phyloP scores from a whole-genome alignment of 2,888 invertebrate species.

The Caenorhabditis sp. region DNA sequence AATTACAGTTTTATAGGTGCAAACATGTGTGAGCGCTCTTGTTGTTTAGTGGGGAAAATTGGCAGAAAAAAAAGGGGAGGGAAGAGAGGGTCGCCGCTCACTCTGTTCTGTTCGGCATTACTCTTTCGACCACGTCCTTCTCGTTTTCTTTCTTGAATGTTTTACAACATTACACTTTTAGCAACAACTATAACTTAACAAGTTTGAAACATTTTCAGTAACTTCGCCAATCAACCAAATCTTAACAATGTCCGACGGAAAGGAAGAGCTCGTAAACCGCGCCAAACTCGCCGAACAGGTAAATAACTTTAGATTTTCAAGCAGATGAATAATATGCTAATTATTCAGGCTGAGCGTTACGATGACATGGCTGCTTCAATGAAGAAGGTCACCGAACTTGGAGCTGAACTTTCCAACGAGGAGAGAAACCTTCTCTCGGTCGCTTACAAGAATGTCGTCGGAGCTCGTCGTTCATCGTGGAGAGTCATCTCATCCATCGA shows the following conservation, averaged over 20 bases:
- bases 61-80: slow-evolving; percentile 28
- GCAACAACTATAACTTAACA: slow-evolving; percentile 1
- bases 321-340: background rate
- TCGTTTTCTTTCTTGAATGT: slow-evolving; percentile 42
- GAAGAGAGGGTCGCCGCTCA: slow-evolving; percentile 43
- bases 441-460: slow-evolving; percentile 72
- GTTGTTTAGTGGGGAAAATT: background rate
- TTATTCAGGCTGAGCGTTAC: slow-evolving; percentile 71
- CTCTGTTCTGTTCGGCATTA: slow-evolving; percentile 48
- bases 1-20: background rate
- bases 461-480: slow-evolving; percentile 71
- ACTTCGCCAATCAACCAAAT: slow-evolving; percentile 17
- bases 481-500: slow-evolving; percentile 72
- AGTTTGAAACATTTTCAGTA: slow-evolving; percentile 3
- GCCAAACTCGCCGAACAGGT: slow-evolving; percentile 72
- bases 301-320: background rate
- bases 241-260: slow-evolving; percentile 66
- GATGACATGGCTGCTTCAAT: slow-evolving; percentile 72
- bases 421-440: slow-evolving; percentile 72
- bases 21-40: slow-evolving; percentile 36
- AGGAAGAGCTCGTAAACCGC: slow-evolving; percentile 72
- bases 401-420: slow-evolving; percentile 71
- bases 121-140: slow-evolving; percentile 44
- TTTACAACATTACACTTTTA: slow-evolving; percentile 27
- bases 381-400: slow-evolving; percentile 72